Percentiles rank a stretch among this genome's conserved stretches.
These are phyloP conservation scores for Eilema depressum DNA, from an alignment of 2,888 invertebrate species.

Conservation along the genomic window DNA sequence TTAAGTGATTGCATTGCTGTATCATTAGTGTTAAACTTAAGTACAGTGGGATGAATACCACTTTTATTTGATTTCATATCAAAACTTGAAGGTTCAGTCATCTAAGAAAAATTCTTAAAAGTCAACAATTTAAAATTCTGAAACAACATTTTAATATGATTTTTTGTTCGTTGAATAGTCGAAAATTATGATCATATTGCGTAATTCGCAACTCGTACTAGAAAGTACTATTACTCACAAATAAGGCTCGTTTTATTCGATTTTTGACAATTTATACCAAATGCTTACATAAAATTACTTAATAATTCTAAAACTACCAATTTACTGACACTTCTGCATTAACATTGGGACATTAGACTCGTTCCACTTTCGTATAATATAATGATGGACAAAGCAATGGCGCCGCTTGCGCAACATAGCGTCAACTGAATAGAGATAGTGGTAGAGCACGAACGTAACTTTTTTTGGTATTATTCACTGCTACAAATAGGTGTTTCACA, in stretches of 20 bases:
- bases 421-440: conserved; percentile 58
- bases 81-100: neutral
- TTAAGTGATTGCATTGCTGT: neutral
- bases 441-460: conserved; percentile 59
- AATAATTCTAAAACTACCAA: conserved; percentile 17
- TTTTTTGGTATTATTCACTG: conserved; percentile 59
- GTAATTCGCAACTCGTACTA: neutral
- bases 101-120: neutral
- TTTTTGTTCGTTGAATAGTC: neutral
- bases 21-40: too few species aligned
- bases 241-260: neutral
- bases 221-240: neutral
- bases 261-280: conserved; percentile 1
- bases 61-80: neutral
- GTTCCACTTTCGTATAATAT: conserved; percentile 53
- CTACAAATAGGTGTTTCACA: conserved; percentile 66
- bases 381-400: conserved; percentile 63
- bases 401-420: conserved; percentile 60
- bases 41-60: neutral
- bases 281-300: neutral
- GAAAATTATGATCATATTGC: conserved; percentile 1
- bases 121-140: too few species aligned
- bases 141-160: neutral
- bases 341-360: conserved; percentile 35
- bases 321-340: conserved; percentile 29